Evolutionary conservation across 30 jellyfish, hydroid and myxozoan species (phyloP).

Genomic region (Aurelia coerulea): DNA sequence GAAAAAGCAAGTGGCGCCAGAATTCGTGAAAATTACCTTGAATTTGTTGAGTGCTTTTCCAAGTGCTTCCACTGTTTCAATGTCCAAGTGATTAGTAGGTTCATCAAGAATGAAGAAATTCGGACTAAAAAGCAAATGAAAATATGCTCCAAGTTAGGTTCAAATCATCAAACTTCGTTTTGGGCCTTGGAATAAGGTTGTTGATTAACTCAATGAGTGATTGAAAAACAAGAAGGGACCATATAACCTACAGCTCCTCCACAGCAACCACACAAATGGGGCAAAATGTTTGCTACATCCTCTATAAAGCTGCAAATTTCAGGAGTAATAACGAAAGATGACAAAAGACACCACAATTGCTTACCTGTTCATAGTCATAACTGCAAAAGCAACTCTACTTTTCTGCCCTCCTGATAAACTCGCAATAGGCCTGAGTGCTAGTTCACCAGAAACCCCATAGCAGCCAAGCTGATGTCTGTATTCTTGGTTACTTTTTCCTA

Average conservation of each 20-base stretch:
- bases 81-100: conserved; percentile 97
- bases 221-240: no score
- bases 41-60: conserved; percentile 93
- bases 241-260: no score
- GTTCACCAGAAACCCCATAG: conserved; percentile 97
- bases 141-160: no score
- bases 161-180: no score
- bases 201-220: no score
- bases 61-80: conserved; percentile 98
- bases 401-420: conserved; percentile 99
- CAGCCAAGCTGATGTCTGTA: conserved; percentile 92
- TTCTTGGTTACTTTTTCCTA: conserved; percentile 90
- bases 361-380: conserved; percentile 94
- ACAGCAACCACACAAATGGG: no score
- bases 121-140: conserved; percentile 65
- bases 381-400: conserved; percentile 97
- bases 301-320: no score
- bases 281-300: no score
- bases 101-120: conserved; percentile 97
- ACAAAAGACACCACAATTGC: not conserved
- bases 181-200: no score
- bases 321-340: no score
- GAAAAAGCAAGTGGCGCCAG: no score
- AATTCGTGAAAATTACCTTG: conserved; percentile 34
- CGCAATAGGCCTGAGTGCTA: conserved; percentile 94